These are phyloP conservation scores for Pachyrhynchus sulphureomaculatus DNA, from an alignment of 1,140 invertebrate genomes.

Conservation along the genomic window DNA sequence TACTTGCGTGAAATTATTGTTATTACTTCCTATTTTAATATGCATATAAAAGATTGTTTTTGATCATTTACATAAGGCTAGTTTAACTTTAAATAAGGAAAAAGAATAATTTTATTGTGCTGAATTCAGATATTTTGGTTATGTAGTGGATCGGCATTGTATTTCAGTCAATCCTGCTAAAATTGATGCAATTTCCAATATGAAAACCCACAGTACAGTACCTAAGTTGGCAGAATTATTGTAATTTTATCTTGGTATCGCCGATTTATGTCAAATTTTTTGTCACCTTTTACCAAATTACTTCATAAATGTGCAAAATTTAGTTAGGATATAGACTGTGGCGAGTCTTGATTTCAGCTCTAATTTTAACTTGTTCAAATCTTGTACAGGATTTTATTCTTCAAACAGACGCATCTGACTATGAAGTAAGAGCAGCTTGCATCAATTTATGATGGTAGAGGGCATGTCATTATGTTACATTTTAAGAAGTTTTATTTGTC, in stretches of 20 bases:
- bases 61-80: constrained; percentile 5
- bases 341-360: constrained; percentile 11
- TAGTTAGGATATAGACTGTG: background rate
- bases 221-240: constrained; percentile 46
- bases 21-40: constrained; percentile 1
- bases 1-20: constrained; percentile 34
- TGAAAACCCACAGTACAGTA: constrained; percentile 31
- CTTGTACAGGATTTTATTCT: constrained; percentile 42
- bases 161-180: constrained; percentile 35
- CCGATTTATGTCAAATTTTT: constrained; percentile 52
- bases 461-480: constrained; percentile 49
- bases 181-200: constrained; percentile 39
- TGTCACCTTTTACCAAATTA: constrained; percentile 41
- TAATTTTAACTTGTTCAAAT: constrained; percentile 30
- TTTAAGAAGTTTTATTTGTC: constrained; percentile 43
- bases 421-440: constrained; percentile 34
- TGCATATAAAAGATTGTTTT: constrained; percentile 3
- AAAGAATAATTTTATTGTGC: constrained; percentile 34
- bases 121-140: constrained; percentile 45
- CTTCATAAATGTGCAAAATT: background rate
- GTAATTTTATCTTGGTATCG: constrained; percentile 52
- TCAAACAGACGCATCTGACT: constrained; percentile 36
- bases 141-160: constrained; percentile 23
- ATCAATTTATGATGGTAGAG: constrained; percentile 22
- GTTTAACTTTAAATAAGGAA: constrained; percentile 1